These are phyloP conservation scores for Mesoligia furuncula DNA, from an alignment of 2,888 invertebrate genomes.

Conservation along the genomic window DNA sequence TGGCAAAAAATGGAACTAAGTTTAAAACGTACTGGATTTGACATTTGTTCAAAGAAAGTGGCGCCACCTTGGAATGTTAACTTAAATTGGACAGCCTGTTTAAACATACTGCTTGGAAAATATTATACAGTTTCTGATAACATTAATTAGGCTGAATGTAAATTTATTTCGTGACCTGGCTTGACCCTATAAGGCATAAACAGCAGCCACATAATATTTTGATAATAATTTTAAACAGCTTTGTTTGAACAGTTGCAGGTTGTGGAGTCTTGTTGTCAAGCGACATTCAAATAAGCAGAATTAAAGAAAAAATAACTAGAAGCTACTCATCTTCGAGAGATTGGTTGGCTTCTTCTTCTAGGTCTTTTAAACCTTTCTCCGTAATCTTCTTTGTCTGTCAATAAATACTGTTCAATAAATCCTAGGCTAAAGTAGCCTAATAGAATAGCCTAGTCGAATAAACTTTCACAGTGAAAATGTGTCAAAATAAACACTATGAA, in stretches of 20 bases:
- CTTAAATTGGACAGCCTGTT: neutral
- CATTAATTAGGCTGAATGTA: slow-evolving; percentile 42
- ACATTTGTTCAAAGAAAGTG: slow-evolving; percentile 23
- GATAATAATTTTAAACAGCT: slow-evolving; percentile 24
- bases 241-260: neutral
- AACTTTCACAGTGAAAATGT: neutral
- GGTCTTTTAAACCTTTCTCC: neutral
- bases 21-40: neutral
- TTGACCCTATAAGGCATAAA: slow-evolving; percentile 42
- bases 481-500: neutral
- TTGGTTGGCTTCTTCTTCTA: neutral
- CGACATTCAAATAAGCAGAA: neutral
- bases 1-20: slow-evolving; percentile 14
- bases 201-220: neutral
- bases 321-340: neutral
- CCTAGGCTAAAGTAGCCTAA: neutral
- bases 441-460: too few species aligned
- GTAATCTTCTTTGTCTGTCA: neutral
- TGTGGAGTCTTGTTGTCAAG: slow-evolving; percentile 12
- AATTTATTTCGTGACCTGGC: slow-evolving; percentile 46
- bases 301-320: neutral
- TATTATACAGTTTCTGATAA: slow-evolving; percentile 33
- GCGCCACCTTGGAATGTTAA: slow-evolving; percentile 18
- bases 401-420: neutral
- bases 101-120: slow-evolving; percentile 4